phyloP scores from a whole-genome alignment of 2,888 invertebrate species.

The Deilephila elpenor region DNA sequence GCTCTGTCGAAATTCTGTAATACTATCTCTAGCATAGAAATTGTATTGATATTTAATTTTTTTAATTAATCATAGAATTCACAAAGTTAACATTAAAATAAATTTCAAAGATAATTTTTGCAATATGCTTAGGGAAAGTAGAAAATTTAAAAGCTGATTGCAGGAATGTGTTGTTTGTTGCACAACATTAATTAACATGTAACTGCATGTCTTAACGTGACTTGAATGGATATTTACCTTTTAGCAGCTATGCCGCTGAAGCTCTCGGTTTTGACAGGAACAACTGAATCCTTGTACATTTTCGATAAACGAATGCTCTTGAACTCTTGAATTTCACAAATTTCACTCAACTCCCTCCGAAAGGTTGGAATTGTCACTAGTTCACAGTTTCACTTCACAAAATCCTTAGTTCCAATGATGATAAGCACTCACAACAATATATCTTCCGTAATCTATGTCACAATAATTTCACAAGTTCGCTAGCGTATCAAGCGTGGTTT shows the following conservation, averaged over 20 bases:
- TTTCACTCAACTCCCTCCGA: conserved; percentile 55
- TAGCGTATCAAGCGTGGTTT: conserved; percentile 56
- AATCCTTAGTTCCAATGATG: conserved; percentile 46
- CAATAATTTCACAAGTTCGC: conserved; percentile 77
- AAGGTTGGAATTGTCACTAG: conserved; percentile 57
- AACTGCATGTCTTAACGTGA: too few species aligned
- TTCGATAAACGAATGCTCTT: conserved; percentile 69
- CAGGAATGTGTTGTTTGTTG: background rate
- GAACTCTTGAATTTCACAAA: conserved; percentile 64
- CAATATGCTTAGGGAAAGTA: background rate
- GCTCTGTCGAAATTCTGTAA: background rate
- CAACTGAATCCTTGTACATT: conserved; percentile 78
- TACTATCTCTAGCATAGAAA: background rate
- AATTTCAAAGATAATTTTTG: background rate
- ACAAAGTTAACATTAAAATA: too few species aligned
- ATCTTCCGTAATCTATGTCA: conserved; percentile 68
- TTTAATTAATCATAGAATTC: background rate
- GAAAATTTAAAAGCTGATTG: conserved; percentile 29
- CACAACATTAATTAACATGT: background rate
- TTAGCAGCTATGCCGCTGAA: conserved; percentile 80
- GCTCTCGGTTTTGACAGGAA: conserved; percentile 75
- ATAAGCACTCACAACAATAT: conserved; percentile 51
- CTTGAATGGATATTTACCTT: conserved; percentile 62
- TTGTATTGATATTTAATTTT: background rate
- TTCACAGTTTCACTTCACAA: conserved; percentile 61